Percentiles rank a stretch among this genome's conserved stretches.
phyloP scores from a whole-genome alignment of 2,888 invertebrate genomes.

The Clusia tigrina region DNA sequence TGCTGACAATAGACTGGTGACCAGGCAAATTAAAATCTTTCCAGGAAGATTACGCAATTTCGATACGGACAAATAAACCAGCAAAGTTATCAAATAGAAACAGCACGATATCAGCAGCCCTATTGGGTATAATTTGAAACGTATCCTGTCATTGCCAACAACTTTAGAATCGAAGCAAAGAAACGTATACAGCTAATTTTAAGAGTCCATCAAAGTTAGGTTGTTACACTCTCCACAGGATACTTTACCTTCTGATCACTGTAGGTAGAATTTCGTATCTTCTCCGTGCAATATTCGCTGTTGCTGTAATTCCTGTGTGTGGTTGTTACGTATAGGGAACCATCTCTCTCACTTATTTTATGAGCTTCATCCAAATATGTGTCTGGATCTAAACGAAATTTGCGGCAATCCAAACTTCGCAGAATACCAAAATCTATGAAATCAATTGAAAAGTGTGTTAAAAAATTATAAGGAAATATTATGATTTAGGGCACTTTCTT shows the following conservation, averaged over 20 bases:
- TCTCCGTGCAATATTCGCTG: conserved; percentile 59
- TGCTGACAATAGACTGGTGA: conserved; percentile 72
- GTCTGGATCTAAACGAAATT: conserved; percentile 55
- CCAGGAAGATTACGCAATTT: conserved; percentile 77
- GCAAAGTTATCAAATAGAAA: conserved; percentile 72
- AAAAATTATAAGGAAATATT: not conserved
- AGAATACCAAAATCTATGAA: conserved; percentile 56
- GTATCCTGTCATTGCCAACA: conserved; percentile 54
- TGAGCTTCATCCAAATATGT: conserved; percentile 51
- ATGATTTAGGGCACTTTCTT: not conserved
- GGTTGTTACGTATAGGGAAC: conserved; percentile 49
- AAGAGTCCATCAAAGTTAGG: conserved; percentile 34
- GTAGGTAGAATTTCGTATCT: conserved; percentile 41
- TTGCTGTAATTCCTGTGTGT: conserved; percentile 49
- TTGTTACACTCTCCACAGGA: conserved; percentile 18
- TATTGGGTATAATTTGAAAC: conserved; percentile 58
- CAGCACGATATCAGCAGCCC: conserved; percentile 71
- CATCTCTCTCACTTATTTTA: conserved; percentile 52
- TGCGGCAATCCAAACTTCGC: conserved; percentile 53
- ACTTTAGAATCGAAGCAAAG: conserved; percentile 59
- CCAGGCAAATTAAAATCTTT: conserved; percentile 76
- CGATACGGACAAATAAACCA: conserved; percentile 73
- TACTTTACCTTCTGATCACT: conserved; percentile 49
- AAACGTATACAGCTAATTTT: conserved; percentile 58
- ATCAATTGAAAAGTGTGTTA: not conserved